Conservation (phyloP, 1,140 invertebrate genomes). For the Zaprionus africanus region DNA sequence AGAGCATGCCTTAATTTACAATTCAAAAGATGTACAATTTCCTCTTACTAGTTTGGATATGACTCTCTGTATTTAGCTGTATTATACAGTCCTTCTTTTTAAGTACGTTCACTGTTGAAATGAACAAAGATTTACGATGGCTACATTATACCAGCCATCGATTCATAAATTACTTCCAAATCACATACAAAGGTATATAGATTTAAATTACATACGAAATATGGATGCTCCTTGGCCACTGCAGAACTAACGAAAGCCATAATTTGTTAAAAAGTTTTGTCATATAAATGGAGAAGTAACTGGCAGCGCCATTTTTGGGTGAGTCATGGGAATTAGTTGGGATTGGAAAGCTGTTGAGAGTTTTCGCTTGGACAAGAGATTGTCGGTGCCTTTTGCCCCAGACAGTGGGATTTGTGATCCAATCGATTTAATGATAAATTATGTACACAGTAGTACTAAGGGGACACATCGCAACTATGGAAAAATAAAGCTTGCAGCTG, state of each 20-base stretch:
- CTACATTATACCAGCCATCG: background rate
- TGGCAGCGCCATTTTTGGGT: conserved; percentile 54
- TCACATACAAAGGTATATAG: background rate
- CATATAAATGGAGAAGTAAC: conserved; percentile 79
- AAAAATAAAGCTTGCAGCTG: conserved; percentile 30
- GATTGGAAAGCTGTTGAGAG: conserved; percentile 60
- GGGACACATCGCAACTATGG: background rate
- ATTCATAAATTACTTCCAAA: background rate
- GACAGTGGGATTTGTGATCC: conserved; percentile 26
- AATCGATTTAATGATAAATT: conserved; percentile 80
- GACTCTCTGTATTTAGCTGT: background rate
- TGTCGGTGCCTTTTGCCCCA: conserved; percentile 24
- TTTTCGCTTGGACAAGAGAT: conserved; percentile 29
- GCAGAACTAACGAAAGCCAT: conserved; percentile 62
- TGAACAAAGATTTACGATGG: background rate
- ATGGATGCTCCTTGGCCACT: background rate
- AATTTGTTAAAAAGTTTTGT: conserved; percentile 78
- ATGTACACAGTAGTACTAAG: conserved; percentile 55
- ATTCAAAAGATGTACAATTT: background rate
- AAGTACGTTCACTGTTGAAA: background rate
- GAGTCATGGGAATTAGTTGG: conserved; percentile 74
- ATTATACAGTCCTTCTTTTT: background rate
- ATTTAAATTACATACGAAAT: conserved; percentile 11
- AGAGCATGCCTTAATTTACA: background rate
- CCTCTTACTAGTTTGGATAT: background rate